A percentile compares a stretch with the other conserved stretches of the same genome.
Evolutionary conservation across 2,797 vertebrate species (phyloP).

Genomic region (Lophius americanus): DNA sequence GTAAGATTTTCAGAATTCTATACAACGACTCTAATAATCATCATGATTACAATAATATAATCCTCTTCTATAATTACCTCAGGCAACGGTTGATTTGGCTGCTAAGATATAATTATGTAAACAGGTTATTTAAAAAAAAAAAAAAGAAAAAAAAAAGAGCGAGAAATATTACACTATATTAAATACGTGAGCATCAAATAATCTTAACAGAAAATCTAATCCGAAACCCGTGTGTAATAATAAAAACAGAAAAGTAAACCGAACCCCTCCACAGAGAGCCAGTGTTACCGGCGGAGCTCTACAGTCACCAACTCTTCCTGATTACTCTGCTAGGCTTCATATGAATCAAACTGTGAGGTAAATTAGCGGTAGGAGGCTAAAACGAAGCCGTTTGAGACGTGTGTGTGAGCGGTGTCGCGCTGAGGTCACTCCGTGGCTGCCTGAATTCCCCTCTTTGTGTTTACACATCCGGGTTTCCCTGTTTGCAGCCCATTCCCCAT

Average conservation of each 20-base stretch:
- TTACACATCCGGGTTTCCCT: constrained; percentile 94
- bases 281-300: constrained; percentile 40
- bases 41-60: no score
- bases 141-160: not conserved
- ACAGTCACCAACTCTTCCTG: not conserved
- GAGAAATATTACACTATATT: no score
- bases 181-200: no score
- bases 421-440: constrained; percentile 75
- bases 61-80: no score
- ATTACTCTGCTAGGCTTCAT: not conserved
- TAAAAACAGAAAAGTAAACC: constrained; percentile 14
- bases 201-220: no score
- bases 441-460: constrained; percentile 86
- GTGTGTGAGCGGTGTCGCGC: constrained; percentile 54
- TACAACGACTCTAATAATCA: no score
- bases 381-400: constrained; percentile 33
- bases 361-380: not conserved
- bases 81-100: not conserved
- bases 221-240: not conserved
- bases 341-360: not conserved
- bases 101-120: not conserved
- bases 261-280: constrained; percentile 54
- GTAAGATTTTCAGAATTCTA: no score
- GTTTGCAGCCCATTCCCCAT: constrained; percentile 84
- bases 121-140: not conserved